These are phyloP conservation scores for Oplegnathus fasciatus DNA, from an alignment of 2,113 vertebrate species.

Conservation along the genomic window DNA sequence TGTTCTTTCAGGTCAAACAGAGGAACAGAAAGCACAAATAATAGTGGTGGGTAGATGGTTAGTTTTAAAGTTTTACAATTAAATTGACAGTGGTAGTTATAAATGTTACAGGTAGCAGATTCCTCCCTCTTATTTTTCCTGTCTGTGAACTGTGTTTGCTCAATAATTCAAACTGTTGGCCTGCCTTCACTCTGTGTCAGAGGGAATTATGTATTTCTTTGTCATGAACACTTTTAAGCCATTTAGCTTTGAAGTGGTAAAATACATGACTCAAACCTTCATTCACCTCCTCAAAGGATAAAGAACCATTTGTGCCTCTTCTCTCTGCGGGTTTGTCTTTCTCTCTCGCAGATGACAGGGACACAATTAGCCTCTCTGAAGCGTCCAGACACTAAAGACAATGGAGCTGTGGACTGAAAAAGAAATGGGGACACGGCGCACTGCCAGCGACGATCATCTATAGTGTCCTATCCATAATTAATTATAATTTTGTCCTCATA, in stretches of 20 bases:
- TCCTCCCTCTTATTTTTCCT: neutral
- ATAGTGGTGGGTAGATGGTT: too few relatives aligned
- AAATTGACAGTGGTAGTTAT: neutral
- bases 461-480: neutral
- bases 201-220: neutral
- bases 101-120: neutral
- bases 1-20: neutral
- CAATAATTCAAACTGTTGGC: constrained; percentile 39
- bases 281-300: neutral
- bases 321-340: neutral
- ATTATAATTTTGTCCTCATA: too few relatives aligned
- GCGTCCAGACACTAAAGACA: neutral
- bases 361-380: neutral
- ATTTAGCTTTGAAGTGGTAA: constrained; percentile 35
- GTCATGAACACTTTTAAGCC: neutral
- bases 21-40: neutral
- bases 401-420: neutral
- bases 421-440: neutral
- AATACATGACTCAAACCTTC: neutral
- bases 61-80: neutral
- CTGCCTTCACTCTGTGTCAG: neutral
- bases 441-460: neutral
- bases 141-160: neutral
- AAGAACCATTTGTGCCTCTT: neutral
- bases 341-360: neutral